Conservation (phyloP, 2,888 invertebrate genomes). For the Lysandra bellargus region DNA sequence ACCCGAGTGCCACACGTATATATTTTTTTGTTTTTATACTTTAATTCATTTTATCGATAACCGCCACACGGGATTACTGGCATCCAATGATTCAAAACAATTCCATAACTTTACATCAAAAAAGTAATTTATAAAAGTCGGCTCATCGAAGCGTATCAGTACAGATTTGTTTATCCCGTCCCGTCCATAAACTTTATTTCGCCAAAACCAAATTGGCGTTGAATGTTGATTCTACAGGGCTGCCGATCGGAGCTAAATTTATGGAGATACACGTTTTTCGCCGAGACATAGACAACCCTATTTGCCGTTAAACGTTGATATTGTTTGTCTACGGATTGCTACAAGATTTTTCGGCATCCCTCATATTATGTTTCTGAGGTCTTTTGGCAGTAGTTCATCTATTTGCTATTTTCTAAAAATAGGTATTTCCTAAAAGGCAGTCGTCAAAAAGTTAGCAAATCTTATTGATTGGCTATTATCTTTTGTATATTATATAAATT, state of each 20-base stretch:
- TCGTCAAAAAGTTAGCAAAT: too few species aligned
- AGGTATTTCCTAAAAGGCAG: too few species aligned
- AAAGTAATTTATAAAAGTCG: conserved; percentile 14
- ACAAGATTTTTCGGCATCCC: too few species aligned
- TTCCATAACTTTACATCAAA: neutral
- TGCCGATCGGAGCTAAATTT: neutral
- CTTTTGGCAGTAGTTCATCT: too few species aligned
- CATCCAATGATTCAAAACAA: conserved; percentile 12
- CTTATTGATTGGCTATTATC: too few species aligned
- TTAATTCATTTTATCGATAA: neutral
- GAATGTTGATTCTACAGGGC: conserved; percentile 23
- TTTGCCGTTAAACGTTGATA: neutral
- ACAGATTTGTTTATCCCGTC: conserved; percentile 29
- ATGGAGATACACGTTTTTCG: neutral
- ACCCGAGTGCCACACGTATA: too few species aligned
- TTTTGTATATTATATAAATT: too few species aligned
- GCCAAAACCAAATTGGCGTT: conserved; percentile 30
- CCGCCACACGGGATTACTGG: neutral
- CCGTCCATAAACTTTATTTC: conserved; percentile 32
- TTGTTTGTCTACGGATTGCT: neutral
- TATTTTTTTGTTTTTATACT: neutral
- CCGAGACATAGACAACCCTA: neutral
- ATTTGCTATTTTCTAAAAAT: too few species aligned
- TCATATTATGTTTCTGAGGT: too few species aligned
- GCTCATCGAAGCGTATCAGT: neutral